phyloP scores from a whole-genome alignment of 2,797 vertebrate species.

The Chrysocyon brachyurus region DNA sequence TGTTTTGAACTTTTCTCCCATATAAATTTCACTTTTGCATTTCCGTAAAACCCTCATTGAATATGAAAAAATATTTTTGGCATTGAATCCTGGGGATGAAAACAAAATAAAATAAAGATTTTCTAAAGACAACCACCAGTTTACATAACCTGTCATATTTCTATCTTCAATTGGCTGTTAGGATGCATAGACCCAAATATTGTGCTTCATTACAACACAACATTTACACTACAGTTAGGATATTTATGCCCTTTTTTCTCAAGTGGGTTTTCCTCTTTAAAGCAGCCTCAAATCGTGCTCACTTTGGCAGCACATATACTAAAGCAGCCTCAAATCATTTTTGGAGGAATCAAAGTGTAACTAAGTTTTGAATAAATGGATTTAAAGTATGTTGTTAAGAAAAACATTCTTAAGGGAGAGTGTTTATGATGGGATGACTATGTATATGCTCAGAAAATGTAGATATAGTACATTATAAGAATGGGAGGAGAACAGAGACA shows the following conservation, averaged over 20 bases:
- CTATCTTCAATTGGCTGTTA: not conserved
- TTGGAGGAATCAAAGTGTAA: not conserved
- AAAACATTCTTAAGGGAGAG: not conserved
- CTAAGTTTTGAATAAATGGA: slow-evolving; percentile 10
- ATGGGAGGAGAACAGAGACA: not conserved
- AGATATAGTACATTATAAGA: not conserved
- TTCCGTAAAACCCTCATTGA: not conserved
- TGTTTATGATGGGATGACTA: not conserved
- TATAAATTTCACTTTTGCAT: slow-evolving; percentile 11
- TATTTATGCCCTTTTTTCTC: not conserved
- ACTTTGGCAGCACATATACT: too few relatives aligned
- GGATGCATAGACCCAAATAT: not conserved
- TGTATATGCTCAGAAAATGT: not conserved
- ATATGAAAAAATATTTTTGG: not conserved
- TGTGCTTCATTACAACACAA: not conserved
- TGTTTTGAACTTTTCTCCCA: not conserved
- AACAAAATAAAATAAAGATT: not conserved
- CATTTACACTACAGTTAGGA: not conserved
- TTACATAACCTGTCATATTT: not conserved
- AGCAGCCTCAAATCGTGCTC: not conserved
- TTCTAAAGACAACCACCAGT: not conserved
- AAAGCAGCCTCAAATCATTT: not conserved
- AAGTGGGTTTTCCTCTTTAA: not conserved
- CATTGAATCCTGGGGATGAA: not conserved
- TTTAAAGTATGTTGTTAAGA: not conserved